phyloP scores from a whole-genome alignment of 2,888 invertebrate species.

The Cecidostiba fungosa region DNA sequence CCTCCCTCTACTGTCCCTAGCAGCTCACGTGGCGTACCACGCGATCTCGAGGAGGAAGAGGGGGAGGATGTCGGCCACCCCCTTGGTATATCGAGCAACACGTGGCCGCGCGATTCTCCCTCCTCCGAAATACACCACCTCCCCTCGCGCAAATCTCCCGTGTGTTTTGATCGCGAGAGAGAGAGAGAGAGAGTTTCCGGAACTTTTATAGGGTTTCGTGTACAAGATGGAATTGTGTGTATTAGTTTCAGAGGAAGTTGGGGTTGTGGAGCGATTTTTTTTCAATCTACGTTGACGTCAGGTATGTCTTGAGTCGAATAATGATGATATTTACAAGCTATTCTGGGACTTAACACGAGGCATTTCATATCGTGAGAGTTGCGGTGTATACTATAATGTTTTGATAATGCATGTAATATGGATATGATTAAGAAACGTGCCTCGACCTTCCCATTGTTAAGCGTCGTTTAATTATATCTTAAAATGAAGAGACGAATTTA shows the following conservation, averaged over 20 bases:
- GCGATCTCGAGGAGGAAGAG: constrained; percentile 23
- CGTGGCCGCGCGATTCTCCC: constrained; percentile 43
- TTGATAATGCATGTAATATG: background rate
- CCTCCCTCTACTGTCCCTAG: background rate
- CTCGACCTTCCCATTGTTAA: background rate
- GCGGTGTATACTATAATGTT: too few species aligned
- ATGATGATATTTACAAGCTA: too few species aligned
- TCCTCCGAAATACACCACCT: background rate
- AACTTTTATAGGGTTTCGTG: background rate
- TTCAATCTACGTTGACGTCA: too few species aligned
- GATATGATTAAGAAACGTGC: background rate
- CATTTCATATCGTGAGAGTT: background rate
- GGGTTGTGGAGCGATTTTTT: background rate
- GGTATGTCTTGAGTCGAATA: too few species aligned
- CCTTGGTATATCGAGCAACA: constrained; percentile 45
- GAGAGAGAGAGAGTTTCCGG: background rate
- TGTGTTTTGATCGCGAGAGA: background rate
- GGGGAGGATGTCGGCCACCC: background rate
- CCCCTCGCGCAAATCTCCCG: background rate
- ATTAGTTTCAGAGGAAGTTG: background rate
- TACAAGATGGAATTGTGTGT: too few species aligned
- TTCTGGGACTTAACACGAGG: too few species aligned
- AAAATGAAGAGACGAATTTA: background rate
- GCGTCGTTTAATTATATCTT: background rate
- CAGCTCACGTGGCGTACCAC: constrained; percentile 56